phyloP scores from a whole-genome alignment of 2,113 vertebrate genomes.

The Poecile atricapillus region DNA sequence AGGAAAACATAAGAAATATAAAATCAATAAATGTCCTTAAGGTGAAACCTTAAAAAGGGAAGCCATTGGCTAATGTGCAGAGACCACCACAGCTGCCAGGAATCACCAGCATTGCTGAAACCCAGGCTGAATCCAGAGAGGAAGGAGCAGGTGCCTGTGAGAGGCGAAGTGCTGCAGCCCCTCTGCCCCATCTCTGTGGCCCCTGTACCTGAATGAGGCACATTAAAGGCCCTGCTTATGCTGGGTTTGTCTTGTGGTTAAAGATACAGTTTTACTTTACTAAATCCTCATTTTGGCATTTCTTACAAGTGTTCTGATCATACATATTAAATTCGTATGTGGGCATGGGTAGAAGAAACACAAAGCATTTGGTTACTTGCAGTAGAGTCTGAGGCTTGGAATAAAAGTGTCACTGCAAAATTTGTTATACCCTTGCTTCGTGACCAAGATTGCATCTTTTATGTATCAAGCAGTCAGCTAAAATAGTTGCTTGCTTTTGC shows the following conservation, averaged over 20 bases:
- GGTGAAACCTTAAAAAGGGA: neutral
- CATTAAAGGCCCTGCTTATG: rapidly evolving
- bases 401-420: neutral
- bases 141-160: neutral
- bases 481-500: neutral
- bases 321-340: neutral
- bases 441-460: neutral
- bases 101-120: neutral
- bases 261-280: neutral
- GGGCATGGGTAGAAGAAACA: neutral
- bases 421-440: neutral
- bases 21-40: neutral
- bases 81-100: neutral
- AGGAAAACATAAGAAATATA: neutral
- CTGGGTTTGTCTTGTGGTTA: neutral
- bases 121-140: neutral
- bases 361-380: neutral
- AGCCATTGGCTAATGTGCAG: neutral
- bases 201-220: neutral
- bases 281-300: neutral
- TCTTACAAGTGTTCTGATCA: neutral
- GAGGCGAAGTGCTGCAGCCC: neutral
- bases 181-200: rapidly evolving
- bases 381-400: neutral
- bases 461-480: neutral